phyloP scores from a whole-genome alignment of 2,888 invertebrate species.

The Tanytarsus gracilentus region DNA sequence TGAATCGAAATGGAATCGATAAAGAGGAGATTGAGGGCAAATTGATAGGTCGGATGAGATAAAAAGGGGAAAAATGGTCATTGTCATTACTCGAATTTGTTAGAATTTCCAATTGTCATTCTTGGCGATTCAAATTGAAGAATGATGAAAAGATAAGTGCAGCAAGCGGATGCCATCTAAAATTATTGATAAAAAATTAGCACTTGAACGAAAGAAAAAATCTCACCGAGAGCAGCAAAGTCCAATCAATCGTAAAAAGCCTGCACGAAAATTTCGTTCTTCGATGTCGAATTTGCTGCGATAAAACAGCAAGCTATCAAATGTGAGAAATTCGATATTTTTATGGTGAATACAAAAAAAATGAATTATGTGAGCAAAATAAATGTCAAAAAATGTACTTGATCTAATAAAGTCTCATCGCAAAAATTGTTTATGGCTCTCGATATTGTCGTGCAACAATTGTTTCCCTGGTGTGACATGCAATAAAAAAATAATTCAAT shows the following conservation, averaged over 20 bases:
- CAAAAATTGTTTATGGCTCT: constrained; percentile 14
- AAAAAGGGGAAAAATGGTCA: not conserved
- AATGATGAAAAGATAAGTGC: constrained; percentile 2
- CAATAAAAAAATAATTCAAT: too few species aligned
- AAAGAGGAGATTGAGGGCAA: too few species aligned
- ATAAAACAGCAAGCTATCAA: too few species aligned
- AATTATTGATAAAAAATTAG: not conserved
- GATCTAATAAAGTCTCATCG: constrained; percentile 2
- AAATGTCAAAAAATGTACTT: too few species aligned
- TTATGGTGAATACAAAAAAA: not conserved
- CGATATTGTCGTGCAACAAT: not conserved
- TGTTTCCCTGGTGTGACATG: constrained; percentile 10
- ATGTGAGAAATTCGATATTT: constrained; percentile 3
- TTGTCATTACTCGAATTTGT: not conserved
- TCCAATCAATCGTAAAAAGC: constrained; percentile 16
- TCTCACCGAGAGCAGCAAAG: constrained; percentile 1
- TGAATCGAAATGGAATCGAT: not conserved
- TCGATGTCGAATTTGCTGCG: constrained; percentile 14
- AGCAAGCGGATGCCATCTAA: not conserved
- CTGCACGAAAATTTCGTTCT: not conserved
- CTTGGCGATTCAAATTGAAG: constrained; percentile 1
- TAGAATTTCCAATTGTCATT: too few species aligned
- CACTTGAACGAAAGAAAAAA: not conserved
- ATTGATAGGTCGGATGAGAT: too few species aligned
- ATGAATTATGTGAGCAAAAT: not conserved